Conservation (phyloP, 2,113 vertebrate genomes). For the Dipodomys merriami region DNA sequence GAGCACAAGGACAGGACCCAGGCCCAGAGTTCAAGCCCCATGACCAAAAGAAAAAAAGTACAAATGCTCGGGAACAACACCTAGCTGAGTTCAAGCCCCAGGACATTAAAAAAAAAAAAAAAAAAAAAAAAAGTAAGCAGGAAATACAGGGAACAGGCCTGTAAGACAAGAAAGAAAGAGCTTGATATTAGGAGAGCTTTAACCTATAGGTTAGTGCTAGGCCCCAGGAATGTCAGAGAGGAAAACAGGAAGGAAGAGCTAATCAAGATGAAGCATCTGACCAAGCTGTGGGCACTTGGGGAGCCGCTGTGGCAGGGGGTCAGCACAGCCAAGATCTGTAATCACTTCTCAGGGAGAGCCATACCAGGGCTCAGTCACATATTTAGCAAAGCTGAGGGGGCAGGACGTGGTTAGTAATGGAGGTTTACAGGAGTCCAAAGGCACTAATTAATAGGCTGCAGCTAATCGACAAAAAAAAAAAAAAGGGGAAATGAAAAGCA, state of each 20-base stretch:
- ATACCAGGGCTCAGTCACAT: neutral
- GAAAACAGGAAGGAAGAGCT: constrained; percentile 32
- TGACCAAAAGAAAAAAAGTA: too few species aligned
- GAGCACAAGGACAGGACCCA: too few species aligned
- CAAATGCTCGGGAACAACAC: too few species aligned
- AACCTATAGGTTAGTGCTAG: neutral
- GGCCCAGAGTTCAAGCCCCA: too few species aligned
- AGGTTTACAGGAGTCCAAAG: neutral
- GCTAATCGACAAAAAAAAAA: constrained; percentile 40
- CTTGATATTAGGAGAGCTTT: neutral
- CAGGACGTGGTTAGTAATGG: neutral
- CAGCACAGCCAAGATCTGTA: constrained; percentile 42
- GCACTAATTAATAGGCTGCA: constrained; percentile 66
- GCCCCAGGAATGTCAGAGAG: neutral
- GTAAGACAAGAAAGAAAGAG: neutral
- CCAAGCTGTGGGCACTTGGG: constrained; percentile 20
- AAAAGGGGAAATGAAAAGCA: neutral
- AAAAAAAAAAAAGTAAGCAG: too few species aligned
- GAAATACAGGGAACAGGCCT: neutral
- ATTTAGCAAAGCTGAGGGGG: constrained; percentile 47
- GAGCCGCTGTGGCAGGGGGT: constrained; percentile 60
- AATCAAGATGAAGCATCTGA: constrained; percentile 66
- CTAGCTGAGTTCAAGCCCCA: too few species aligned
- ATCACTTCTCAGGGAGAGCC: constrained; percentile 65
- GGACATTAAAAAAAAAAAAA: too few species aligned